Evolutionary conservation across 2,797 vertebrate species (phyloP).

Genomic region (Acropternis orthonyx): DNA sequence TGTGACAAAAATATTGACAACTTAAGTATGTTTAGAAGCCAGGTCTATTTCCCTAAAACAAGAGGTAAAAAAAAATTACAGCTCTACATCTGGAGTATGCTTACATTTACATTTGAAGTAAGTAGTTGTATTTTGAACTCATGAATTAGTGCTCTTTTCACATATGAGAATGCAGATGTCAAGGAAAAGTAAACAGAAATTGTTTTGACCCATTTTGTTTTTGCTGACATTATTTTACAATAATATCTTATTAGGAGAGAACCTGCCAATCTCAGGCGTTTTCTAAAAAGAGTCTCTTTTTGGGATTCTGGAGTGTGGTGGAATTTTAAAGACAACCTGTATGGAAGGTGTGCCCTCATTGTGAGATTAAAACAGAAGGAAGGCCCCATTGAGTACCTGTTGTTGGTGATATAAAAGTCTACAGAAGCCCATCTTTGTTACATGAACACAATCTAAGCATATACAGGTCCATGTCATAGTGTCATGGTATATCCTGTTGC

Average conservation of each 20-base stretch:
- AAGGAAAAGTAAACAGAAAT: background rate
- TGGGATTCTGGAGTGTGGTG: background rate
- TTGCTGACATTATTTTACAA: background rate
- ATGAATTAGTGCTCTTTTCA: background rate
- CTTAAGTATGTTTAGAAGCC: background rate
- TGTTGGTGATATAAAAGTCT: background rate
- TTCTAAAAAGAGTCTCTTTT: background rate
- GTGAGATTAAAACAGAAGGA: background rate
- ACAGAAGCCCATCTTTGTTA: background rate
- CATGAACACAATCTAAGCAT: background rate
- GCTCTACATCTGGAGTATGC: background rate
- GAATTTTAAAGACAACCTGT: background rate
- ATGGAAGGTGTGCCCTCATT: accelerated
- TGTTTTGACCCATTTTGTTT: background rate
- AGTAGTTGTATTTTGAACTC: background rate
- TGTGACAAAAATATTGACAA: background rate
- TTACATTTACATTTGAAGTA: background rate
- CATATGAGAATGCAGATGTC: background rate
- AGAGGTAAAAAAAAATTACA: background rate
- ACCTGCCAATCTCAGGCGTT: background rate
- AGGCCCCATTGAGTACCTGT: background rate
- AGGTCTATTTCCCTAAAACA: background rate
- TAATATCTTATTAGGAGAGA: background rate
- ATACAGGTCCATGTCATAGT: background rate
- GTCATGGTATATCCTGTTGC: background rate